These are phyloP conservation scores for Polypedilum pembai DNA, from an alignment of 1,140 invertebrate genomes.

Conservation along the genomic window DNA sequence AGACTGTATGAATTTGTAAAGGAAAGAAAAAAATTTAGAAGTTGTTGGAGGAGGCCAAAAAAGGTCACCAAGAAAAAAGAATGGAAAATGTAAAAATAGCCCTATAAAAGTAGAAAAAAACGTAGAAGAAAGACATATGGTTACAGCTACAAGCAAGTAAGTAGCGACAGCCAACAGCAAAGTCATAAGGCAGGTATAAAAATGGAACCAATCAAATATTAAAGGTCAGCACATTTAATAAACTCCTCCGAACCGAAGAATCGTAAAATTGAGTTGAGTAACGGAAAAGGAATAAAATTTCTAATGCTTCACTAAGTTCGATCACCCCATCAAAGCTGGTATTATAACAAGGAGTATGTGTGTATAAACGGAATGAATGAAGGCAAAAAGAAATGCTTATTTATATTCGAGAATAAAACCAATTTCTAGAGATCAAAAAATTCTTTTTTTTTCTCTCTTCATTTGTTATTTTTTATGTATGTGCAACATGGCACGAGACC, in stretches of 20 bases:
- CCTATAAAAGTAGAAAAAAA: neutral
- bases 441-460: neutral
- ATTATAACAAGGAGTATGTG: neutral
- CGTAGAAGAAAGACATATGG: neutral
- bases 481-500: constrained; percentile 8
- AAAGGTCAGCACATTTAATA: constrained; percentile 28
- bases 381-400: neutral
- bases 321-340: neutral
- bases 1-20: neutral
- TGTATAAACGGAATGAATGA: neutral
- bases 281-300: neutral
- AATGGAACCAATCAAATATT: constrained; percentile 4
- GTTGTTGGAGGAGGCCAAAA: neutral
- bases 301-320: neutral
- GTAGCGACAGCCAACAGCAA: neutral
- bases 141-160: too few relatives aligned
- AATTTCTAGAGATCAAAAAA: neutral
- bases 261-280: constrained; percentile 18
- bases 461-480: neutral
- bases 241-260: neutral
- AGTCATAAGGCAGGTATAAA: neutral
- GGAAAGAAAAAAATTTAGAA: neutral
- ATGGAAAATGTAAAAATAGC: neutral
- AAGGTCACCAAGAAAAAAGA: neutral
- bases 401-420: neutral